Base-by-base conservation (phyloP, 2,113 vertebrate genomes). In the Urocitellus parryii region DNA sequence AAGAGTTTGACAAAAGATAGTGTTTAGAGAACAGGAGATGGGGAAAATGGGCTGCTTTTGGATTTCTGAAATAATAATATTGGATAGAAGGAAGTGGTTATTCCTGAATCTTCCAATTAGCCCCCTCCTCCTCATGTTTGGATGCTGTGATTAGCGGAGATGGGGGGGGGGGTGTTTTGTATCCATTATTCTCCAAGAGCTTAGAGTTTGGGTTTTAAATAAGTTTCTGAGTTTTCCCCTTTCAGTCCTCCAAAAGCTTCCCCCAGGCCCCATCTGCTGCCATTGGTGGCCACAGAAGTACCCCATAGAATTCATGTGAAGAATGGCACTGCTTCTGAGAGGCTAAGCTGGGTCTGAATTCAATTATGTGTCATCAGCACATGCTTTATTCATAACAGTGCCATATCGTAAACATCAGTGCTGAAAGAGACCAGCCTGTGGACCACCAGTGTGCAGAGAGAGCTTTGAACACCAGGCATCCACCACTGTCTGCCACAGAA, bases 351-450 rank as follows among this genome's bases (percentile, higher is more conserved):
- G 45, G 79, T 88, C 93, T 95, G 95, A 97, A 96, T 93, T 96
- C 96, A 94, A 95, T 97, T 97, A 95, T 72, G 17, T 74, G 73
- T 93, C 93, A 81, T 93, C 93, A 91, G 91, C 25, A 45, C 37
- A 39, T 34, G 51, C 74, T 97, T 96, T 95, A 87, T 89, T 92
- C 93, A 48, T 83, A 95, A 58, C 91, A 65, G 42, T 34, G 65
- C 88, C 12, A 4, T 77, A 68, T 34, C 10, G 1, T 97, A 95
- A 95, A 96, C 93, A 96, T 93, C 88, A 80, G 63, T 58, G 77
- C 81, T 72, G 78, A 84, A 65, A 88, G 95, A 89, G 68, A 24
- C 72, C 58, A n/a, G 91, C 78, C 74, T 48, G 68, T 51, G 85
- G 93, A 96, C 96, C 94, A 94, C 97, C 96, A 90, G 70, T 37